A percentile compares a stretch with the other conserved stretches of the same genome.
phyloP scores from a whole-genome alignment of 2,113 vertebrate species.

The Cardinalis cardinalis region DNA sequence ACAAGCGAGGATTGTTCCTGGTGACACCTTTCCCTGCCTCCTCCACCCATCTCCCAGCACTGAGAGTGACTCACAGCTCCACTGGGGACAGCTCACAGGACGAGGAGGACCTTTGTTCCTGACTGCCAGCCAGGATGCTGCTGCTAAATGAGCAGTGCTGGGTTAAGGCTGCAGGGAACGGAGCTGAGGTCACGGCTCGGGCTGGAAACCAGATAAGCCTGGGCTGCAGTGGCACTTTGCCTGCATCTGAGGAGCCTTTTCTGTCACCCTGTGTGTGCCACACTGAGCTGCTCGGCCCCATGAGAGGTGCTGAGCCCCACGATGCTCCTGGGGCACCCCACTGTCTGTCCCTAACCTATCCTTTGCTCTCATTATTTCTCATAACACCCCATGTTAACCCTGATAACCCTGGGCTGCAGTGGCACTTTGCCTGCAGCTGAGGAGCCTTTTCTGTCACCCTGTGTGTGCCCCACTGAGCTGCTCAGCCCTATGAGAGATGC shows the following conservation, averaged over 20 bases:
- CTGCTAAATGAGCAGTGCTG: neutral
- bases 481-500: neutral
- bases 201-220: neutral
- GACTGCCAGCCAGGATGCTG: neutral
- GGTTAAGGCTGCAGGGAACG: neutral
- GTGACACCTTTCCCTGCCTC: neutral
- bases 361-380: neutral
- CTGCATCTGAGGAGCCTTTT: neutral
- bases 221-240: neutral
- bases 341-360: too few relatives aligned
- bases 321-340: neutral
- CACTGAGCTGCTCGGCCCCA: neutral
- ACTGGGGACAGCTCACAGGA: rapidly evolving
- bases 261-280: neutral
- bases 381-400: rapidly evolving
- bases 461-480: neutral
- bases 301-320: rapidly evolving
- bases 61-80: neutral
- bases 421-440: neutral
- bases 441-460: neutral
- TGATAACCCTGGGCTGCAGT: neutral
- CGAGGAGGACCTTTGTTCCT: neutral
- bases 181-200: neutral
- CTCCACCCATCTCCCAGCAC: neutral
- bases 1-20: neutral